These are phyloP conservation scores for Megalops atlanticus DNA, from an alignment of 2,113 vertebrate species.

Conservation along the genomic window DNA sequence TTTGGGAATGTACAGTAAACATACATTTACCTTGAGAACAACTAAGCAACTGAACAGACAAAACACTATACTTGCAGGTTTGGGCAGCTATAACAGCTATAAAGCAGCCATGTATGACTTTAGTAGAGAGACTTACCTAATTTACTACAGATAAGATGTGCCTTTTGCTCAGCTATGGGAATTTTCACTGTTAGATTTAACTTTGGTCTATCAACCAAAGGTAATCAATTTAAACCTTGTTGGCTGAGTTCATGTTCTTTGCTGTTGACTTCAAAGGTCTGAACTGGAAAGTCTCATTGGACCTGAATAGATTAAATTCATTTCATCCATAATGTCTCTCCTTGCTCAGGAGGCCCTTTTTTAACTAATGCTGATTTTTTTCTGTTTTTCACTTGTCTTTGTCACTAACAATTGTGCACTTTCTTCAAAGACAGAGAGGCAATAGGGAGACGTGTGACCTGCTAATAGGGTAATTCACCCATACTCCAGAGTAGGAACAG, in stretches of 20 bases:
- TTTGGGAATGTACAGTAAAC: slow-evolving; percentile 49
- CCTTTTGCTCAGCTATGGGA: background rate
- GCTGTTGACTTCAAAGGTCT: background rate
- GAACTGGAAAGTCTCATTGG: background rate
- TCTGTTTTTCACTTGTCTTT: slow-evolving; percentile 38
- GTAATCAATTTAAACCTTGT: background rate
- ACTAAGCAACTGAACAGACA: background rate
- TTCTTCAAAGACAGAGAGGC: slow-evolving; percentile 16
- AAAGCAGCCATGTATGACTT: background rate
- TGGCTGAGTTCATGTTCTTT: background rate
- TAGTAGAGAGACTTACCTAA: background rate
- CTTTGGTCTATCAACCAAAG: too few species aligned
- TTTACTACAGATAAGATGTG: background rate
- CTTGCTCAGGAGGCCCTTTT: slow-evolving; percentile 20
- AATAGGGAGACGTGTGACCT: too few species aligned
- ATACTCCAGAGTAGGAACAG: slow-evolving; percentile 5
- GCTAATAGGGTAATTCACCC: slow-evolving; percentile 19
- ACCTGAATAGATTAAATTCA: background rate
- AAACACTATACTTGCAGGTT: background rate
- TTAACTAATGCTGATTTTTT: slow-evolving; percentile 38
- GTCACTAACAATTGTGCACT: slow-evolving; percentile 44
- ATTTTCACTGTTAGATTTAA: background rate
- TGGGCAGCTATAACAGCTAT: background rate
- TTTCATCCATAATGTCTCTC: background rate
- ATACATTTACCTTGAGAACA: slow-evolving; percentile 49